Conservation (phyloP, 2,888 invertebrate genomes). For the Microctonus brassicae region DNA sequence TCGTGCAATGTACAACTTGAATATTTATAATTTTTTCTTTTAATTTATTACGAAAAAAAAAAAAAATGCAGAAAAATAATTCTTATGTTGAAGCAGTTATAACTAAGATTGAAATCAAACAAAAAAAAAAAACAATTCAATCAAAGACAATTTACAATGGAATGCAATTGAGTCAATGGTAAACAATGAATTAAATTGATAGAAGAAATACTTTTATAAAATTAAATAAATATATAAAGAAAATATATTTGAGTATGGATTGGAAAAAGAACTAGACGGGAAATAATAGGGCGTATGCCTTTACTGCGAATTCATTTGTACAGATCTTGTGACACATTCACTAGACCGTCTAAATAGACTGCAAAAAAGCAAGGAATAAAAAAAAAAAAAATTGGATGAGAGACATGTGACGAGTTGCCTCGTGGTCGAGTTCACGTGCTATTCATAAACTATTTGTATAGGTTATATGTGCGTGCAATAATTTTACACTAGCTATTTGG, state of each 20-base stretch:
- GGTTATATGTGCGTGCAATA: conserved; percentile 31
- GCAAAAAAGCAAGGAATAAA: background rate
- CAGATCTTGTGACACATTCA: conserved; percentile 26
- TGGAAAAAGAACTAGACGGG: background rate
- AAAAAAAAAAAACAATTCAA: too few relatives aligned
- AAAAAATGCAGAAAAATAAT: too few relatives aligned
- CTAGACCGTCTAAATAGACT: conserved; percentile 10
- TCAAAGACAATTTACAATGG: too few relatives aligned
- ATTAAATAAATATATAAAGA: too few relatives aligned
- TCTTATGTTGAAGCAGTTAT: too few relatives aligned
- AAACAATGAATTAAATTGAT: too few relatives aligned
- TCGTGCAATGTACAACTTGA: too few relatives aligned
- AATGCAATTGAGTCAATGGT: too few relatives aligned
- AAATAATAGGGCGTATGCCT: conserved; percentile 20
- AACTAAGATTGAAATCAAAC: too few relatives aligned
- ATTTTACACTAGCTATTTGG: conserved; percentile 22
- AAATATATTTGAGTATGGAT: background rate
- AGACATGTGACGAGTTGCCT: conserved; percentile 63
- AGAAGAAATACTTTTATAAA: too few relatives aligned
- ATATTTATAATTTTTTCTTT: too few relatives aligned
- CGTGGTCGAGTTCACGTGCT: conserved; percentile 58
- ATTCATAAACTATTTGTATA: conserved; percentile 45
- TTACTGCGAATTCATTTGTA: background rate
- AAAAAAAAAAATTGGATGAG: conserved; percentile 52
- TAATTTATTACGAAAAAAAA: too few relatives aligned